Conservation (phyloP, 2,797 vertebrate species). For the Manis pentadactyla region DNA sequence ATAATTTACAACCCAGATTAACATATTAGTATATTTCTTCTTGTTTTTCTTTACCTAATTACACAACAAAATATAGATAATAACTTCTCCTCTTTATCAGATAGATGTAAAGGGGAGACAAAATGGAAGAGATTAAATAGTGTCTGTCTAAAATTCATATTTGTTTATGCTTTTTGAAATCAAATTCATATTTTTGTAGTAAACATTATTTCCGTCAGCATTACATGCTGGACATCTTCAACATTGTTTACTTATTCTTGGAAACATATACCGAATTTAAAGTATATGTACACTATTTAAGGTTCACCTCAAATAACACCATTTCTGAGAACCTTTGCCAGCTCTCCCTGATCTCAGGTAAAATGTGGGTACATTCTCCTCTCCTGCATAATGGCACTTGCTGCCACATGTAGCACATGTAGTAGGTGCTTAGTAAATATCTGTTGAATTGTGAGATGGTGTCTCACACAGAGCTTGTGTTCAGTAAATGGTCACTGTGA, state of each 20-base stretch:
- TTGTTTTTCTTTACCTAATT: background rate
- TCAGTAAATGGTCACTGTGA: background rate
- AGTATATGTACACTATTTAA: background rate
- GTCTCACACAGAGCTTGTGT: background rate
- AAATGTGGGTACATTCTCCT: background rate
- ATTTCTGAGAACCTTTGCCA: background rate
- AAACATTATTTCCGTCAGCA: background rate
- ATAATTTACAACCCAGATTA: background rate
- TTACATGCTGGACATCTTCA: background rate
- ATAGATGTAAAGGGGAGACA: background rate
- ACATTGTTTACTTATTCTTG: background rate
- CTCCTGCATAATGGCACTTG: background rate
- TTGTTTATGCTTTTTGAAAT: conserved; percentile 13
- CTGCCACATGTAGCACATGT: background rate
- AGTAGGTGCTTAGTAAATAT: background rate
- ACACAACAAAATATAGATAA: background rate
- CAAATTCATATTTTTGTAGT: background rate
- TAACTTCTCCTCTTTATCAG: background rate
- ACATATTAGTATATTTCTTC: background rate
- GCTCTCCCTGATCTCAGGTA: background rate
- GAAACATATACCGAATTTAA: background rate
- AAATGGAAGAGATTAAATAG: background rate
- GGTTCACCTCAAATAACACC: background rate
- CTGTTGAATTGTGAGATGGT: background rate
- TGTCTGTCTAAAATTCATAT: background rate